Evolutionary conservation across 1,140 invertebrate species (phyloP).

Genomic region (Cotesia chilonis): DNA sequence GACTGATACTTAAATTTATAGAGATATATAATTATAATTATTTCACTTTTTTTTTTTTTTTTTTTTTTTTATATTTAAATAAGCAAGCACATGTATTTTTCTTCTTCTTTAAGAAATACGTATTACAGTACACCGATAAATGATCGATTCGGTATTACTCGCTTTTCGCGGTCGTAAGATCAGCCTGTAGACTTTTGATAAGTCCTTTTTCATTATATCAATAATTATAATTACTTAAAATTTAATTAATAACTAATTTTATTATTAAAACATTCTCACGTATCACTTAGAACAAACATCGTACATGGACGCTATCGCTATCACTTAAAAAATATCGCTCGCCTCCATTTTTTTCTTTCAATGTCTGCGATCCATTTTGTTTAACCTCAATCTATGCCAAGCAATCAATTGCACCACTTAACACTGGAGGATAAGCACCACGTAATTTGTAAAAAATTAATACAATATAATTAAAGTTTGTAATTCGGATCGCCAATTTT

Average conservation of each 20-base stretch:
- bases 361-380: not conserved
- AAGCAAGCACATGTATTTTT: constrained; percentile 31
- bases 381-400: constrained; percentile 2
- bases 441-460: constrained; percentile 40
- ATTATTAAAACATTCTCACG: not conserved
- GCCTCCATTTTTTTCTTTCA: constrained; percentile 3
- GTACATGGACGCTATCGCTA: constrained; percentile 35
- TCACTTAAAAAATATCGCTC: constrained; percentile 19
- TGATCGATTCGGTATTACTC: constrained; percentile 33
- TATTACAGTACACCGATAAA: constrained; percentile 37
- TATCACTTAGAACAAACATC: constrained; percentile 1
- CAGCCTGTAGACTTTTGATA: constrained; percentile 26
- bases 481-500: constrained; percentile 24
- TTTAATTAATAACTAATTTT: constrained; percentile 1
- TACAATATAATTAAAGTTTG: not conserved
- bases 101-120: constrained; percentile 32
- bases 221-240: constrained; percentile 6
- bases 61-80: constrained; percentile 19
- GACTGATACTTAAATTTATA: constrained; percentile 4
- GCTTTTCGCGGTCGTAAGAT: constrained; percentile 29
- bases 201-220: not conserved
- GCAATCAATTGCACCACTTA: constrained; percentile 37
- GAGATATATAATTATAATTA: constrained; percentile 9
- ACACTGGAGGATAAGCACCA: constrained; percentile 54
- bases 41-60: constrained; percentile 21